Conservation (phyloP, 1,140 invertebrate genomes). For the Pogonognathellus flavescens region DNA sequence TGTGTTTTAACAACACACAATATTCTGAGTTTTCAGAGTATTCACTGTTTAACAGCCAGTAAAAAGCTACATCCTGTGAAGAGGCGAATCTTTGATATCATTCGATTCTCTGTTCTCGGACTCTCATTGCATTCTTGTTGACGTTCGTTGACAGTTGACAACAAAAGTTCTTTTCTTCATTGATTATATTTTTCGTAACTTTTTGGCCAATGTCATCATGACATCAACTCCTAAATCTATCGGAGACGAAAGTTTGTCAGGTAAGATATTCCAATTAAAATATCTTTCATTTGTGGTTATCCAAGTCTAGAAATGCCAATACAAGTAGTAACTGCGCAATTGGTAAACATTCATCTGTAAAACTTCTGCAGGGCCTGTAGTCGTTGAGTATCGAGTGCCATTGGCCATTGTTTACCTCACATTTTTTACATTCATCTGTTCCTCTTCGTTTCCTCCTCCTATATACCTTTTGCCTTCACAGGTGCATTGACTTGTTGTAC, state of each 20-base stretch:
- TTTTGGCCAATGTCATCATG: constrained; percentile 66
- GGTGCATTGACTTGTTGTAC: too few species aligned
- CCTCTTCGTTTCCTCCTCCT: too few species aligned
- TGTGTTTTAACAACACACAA: too few species aligned
- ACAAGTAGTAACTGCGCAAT: constrained; percentile 28
- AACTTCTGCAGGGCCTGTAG: too few species aligned
- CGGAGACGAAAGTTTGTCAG: constrained; percentile 71
- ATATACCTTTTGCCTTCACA: too few species aligned
- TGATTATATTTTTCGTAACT: constrained; percentile 10
- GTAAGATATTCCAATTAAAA: constrained; percentile 66
- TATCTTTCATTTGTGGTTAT: neutral
- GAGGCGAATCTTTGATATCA: constrained; percentile 15
- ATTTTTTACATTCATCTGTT: too few species aligned
- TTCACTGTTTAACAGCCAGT: too few species aligned
- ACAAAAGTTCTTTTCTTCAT: neutral
- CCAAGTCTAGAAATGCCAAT: neutral
- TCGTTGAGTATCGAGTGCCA: neutral
- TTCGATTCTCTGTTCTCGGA: neutral
- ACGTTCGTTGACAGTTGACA: constrained; percentile 9
- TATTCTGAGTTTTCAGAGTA: too few species aligned
- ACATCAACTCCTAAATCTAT: constrained; percentile 70
- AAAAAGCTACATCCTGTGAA: constrained; percentile 25
- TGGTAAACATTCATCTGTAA: constrained; percentile 18
- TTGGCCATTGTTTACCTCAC: too few species aligned
- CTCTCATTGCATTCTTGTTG: neutral